Evolutionary conservation across 1,140 invertebrate genomes (phyloP), one percentile per base, ranked within the genome.

Genomic region (Trichonephila clavata): DNA sequence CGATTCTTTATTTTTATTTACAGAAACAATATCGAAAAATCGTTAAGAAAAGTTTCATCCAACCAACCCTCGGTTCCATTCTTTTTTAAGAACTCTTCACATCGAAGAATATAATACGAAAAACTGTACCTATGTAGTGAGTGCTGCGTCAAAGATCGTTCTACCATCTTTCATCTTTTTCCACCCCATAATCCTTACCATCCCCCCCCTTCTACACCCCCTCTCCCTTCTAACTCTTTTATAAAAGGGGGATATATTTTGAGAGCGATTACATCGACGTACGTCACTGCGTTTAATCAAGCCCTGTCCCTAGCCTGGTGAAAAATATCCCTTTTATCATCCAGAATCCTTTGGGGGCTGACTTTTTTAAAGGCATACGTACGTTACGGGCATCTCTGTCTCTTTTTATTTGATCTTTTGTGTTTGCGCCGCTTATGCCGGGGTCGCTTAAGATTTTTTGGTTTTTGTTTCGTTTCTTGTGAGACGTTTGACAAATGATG

Each of bases 261-360:
- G 21, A 68, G 63, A 68, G 43, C 24, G 63, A 68, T 68, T 68
- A 24, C 63, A 24, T 50, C 43, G 43, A 50, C 43, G 43, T 50
- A 50, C 8, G 63, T 24, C 63, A 21, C 63, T 68, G 63, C 63
- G 24, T 77, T 32, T 77, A 77, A 77, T 77, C 68, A 77, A 18
- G 16, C 27, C 24, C 68, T 77, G 68, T 77, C 68, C 27, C 68
- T 27, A 18, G 16, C 3, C 14, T 14, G 24, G 27, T 77, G 68
- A 77, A 27, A 77, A 77, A 77, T 77, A 39, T 32, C 68, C 68
- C 14, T 77, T 77, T 77, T 77, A 77, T 77, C 68, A 77, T 77
- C 68, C 24, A 77, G 27, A 27, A 77, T 77, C 68, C 24, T 32
- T 32, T 27, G 24, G 60, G 16, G 21, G 16, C 27, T 27, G 24